These are phyloP conservation scores for Siniperca chuatsi DNA, from an alignment of 2,113 vertebrate species.

Conservation along the genomic window DNA sequence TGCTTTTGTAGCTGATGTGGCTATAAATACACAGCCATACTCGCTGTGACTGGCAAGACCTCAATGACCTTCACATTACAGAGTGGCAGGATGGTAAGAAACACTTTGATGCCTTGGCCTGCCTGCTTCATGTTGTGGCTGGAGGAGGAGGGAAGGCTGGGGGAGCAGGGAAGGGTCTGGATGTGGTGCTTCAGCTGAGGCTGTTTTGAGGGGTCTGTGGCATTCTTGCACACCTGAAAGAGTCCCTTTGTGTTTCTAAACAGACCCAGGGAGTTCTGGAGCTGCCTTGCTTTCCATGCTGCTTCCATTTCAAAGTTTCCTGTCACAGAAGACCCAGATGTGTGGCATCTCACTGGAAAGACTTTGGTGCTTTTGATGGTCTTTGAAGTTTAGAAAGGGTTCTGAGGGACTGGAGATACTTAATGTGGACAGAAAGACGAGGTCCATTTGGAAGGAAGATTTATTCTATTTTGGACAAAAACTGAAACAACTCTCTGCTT, in stretches of 20 bases:
- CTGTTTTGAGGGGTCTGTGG: slow-evolving; percentile 26
- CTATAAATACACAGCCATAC: not conserved
- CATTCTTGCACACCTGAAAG: slow-evolving; percentile 60
- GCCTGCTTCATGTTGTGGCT: slow-evolving; percentile 13
- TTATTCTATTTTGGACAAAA: not conserved
- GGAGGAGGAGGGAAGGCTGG: not conserved
- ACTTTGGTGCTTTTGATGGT: slow-evolving; percentile 32
- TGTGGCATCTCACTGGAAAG: slow-evolving; percentile 25
- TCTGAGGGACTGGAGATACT: slow-evolving; percentile 14
- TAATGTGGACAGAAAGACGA: not conserved
- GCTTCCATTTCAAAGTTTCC: slow-evolving; percentile 42
- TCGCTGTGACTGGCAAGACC: slow-evolving; percentile 4
- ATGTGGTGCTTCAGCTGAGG: not conserved
- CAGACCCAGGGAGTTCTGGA: not conserved
- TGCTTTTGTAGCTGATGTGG: slow-evolving; percentile 18
- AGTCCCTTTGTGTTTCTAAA: slow-evolving; percentile 55
- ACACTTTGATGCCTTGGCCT: slow-evolving; percentile 33
- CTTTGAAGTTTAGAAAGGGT: slow-evolving; percentile 41
- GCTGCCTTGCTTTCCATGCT: slow-evolving; percentile 9
- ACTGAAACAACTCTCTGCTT: not conserved
- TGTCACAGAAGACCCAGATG: slow-evolving; percentile 15
- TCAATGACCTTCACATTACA: slow-evolving; percentile 35
- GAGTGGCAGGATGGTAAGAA: slow-evolving; percentile 28
- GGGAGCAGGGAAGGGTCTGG: not conserved
- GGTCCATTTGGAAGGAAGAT: not conserved